These are phyloP conservation scores for Poeciliopsis turneri DNA, from an alignment of 2,797 vertebrate genomes.

Conservation along the genomic window DNA sequence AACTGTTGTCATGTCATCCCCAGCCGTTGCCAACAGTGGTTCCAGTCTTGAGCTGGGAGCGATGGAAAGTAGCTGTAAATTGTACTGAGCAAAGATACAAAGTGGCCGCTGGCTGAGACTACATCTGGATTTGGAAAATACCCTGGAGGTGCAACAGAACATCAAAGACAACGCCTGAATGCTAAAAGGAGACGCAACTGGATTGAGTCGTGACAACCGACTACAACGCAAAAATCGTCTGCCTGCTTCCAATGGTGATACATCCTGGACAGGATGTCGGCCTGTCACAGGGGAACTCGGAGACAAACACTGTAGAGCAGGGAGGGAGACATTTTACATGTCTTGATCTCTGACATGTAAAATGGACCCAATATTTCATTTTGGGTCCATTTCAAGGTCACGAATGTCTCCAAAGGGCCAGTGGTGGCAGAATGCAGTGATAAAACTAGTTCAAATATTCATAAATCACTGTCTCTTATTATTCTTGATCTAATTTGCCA, in stretches of 20 bases:
- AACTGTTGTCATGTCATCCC: constrained; percentile 9
- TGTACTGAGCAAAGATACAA: background rate
- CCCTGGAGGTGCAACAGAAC: background rate
- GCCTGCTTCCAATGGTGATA: background rate
- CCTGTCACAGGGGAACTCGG: no score
- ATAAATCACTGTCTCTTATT: background rate
- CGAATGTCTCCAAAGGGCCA: background rate
- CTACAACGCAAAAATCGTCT: background rate
- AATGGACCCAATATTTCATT: background rate
- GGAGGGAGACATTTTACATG: background rate
- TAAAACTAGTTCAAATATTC: background rate
- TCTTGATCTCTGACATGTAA: no score
- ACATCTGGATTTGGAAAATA: background rate
- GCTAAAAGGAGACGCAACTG: background rate
- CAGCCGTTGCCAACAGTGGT: background rate
- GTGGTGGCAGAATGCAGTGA: background rate
- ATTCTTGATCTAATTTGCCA: background rate
- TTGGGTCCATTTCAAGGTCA: background rate
- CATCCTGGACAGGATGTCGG: background rate
- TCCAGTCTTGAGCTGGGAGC: constrained; percentile 6
- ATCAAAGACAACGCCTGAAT: background rate
- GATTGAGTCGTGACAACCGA: background rate
- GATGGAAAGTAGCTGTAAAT: background rate
- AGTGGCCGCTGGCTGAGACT: background rate
- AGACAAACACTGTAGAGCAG: background rate